Evolutionary conservation across 1,140 invertebrate species (phyloP).

Genomic region (Muscidifurax raptorellus): DNA sequence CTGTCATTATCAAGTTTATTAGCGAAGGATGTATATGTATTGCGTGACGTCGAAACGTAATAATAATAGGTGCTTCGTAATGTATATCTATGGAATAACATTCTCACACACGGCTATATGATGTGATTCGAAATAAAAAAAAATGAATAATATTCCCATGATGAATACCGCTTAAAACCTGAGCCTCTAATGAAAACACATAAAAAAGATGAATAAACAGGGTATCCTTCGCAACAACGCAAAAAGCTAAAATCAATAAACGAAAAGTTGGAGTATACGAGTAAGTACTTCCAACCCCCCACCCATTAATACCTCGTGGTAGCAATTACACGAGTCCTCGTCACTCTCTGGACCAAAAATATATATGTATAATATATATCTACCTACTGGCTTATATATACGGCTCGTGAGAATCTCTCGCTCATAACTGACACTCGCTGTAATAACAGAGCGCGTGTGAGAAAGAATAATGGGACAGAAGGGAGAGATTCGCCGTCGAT

Average conservation of each 20-base stretch:
- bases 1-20: background rate
- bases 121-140: background rate
- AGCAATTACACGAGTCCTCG: slow-evolving; percentile 35
- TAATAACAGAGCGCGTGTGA: slow-evolving; percentile 46
- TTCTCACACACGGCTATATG: background rate
- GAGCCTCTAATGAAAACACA: background rate
- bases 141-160: background rate
- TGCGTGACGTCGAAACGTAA: background rate
- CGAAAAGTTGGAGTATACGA: background rate
- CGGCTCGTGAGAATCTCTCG: slow-evolving; percentile 43
- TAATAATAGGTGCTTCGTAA: too few relatives aligned
- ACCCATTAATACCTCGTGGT: slow-evolving; percentile 6
- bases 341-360: background rate
- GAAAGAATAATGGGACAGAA: slow-evolving; percentile 56
- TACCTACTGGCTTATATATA: background rate
- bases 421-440: slow-evolving; percentile 30
- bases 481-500: slow-evolving; percentile 49
- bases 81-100: background rate
- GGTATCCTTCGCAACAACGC: background rate
- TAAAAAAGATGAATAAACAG: background rate
- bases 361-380: background rate
- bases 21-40: background rate
- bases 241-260: slow-evolving; percentile 8
- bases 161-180: too few relatives aligned
- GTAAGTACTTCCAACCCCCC: background rate